These are phyloP conservation scores for Drosophila watanabei DNA, from an alignment of 1,140 invertebrate species.

Conservation along the genomic window DNA sequence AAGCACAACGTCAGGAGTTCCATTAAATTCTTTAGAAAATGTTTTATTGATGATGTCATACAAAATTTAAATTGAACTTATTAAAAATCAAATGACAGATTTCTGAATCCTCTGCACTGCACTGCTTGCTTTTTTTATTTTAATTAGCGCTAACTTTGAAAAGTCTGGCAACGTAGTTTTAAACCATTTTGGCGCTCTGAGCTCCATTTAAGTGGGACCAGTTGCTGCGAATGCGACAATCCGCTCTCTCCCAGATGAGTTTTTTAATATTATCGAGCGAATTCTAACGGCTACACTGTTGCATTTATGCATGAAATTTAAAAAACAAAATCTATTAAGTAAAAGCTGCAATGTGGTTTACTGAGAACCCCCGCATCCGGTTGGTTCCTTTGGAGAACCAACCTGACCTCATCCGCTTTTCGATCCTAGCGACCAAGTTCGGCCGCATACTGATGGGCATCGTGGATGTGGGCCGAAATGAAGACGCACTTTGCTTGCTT, in stretches of 20 bases:
- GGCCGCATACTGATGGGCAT: constrained; percentile 57
- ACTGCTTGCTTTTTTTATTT: constrained; percentile 13
- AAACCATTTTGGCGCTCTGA: not conserved
- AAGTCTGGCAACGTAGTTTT: not conserved
- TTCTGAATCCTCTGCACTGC: not conserved
- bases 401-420: constrained; percentile 40
- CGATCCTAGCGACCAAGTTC: constrained; percentile 40
- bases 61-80: not conserved
- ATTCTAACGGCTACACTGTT: not conserved
- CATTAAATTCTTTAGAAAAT: no score
- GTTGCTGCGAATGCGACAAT: not conserved
- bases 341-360: constrained; percentile 45
- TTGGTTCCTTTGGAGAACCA: constrained; percentile 15
- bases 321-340: not conserved
- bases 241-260: not conserved
- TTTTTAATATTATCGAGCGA: no score
- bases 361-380: constrained; percentile 1
- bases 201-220: not conserved
- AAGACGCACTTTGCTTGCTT: constrained; percentile 51
- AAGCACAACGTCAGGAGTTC: no score
- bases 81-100: not conserved
- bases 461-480: constrained; percentile 10
- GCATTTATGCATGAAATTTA: not conserved
- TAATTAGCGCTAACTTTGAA: not conserved
- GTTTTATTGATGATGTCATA: no score